Percentiles rank a stretch among this genome's conserved stretches.
phyloP scores from a whole-genome alignment of 2,888 invertebrate genomes.

The Sceliomorpha sp. region DNA sequence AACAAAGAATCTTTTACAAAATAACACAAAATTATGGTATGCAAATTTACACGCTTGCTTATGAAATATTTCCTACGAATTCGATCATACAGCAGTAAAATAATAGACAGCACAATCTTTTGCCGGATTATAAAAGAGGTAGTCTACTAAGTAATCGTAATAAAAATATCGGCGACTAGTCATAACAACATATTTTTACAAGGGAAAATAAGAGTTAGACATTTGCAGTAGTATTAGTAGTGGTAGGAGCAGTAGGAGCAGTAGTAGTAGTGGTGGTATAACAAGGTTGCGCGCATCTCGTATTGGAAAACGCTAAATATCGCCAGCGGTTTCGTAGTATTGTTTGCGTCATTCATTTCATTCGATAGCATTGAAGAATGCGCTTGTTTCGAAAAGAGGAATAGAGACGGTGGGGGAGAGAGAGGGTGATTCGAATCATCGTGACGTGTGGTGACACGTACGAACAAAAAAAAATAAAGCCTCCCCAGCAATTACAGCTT shows the following conservation, averaged over 20 bases:
- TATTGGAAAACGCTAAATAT: constrained; percentile 77
- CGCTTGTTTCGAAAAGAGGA: constrained; percentile 29
- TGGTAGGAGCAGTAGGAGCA: too few species aligned
- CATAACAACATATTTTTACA: constrained; percentile 41
- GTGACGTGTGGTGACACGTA: constrained; percentile 40
- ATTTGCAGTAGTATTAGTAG: constrained; percentile 34
- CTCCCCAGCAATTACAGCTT: constrained; percentile 42
- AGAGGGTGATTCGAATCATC: constrained; percentile 13
- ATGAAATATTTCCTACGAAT: too few species aligned
- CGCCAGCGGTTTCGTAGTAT: constrained; percentile 60
- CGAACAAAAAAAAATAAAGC: constrained; percentile 35
- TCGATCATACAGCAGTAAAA: too few species aligned
- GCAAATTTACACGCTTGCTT: too few species aligned
- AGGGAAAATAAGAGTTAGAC: constrained; percentile 34
- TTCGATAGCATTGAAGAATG: constrained; percentile 57
- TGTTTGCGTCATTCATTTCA: constrained; percentile 73
- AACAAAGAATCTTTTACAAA: too few species aligned
- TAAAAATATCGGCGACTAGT: constrained; percentile 8
- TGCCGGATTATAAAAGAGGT: too few species aligned
- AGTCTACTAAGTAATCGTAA: constrained; percentile 14
- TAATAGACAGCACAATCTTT: too few species aligned
- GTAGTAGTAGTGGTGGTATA: too few species aligned
- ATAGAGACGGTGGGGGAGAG: constrained; percentile 14
- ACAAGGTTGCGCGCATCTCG: constrained; percentile 52
- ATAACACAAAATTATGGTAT: too few species aligned